These are phyloP conservation scores for Aquatica leii DNA, from an alignment of 2,888 invertebrate genomes.

Conservation along the genomic window DNA sequence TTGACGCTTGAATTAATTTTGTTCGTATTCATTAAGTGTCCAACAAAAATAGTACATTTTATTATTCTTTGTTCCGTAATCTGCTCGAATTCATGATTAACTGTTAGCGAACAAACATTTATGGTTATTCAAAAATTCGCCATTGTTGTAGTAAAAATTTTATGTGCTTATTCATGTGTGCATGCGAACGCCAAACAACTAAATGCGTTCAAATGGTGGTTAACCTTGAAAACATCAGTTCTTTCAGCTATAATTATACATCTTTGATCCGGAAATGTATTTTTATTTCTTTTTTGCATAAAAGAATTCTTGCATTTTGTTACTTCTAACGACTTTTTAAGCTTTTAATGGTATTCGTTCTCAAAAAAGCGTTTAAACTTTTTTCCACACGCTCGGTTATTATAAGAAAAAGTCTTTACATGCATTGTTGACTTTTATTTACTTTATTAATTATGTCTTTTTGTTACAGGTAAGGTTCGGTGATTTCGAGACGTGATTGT, in stretches of 20 bases:
- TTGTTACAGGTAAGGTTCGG: slow-evolving; percentile 12
- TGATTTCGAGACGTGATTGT: neutral
- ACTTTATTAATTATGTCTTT: neutral
- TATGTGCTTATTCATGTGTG: slow-evolving; percentile 17
- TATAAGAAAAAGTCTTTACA: neutral
- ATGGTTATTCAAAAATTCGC: neutral
- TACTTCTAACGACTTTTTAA: neutral
- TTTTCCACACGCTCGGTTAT: neutral
- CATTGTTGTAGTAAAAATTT: neutral
- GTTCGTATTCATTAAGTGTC: too few species aligned
- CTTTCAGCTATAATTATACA: slow-evolving; percentile 36
- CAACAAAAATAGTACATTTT: too few species aligned
- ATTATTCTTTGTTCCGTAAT: too few species aligned
- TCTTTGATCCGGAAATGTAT: slow-evolving; percentile 37
- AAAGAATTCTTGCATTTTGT: slow-evolving; percentile 15
- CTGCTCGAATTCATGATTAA: too few species aligned
- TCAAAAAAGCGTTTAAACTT: too few species aligned
- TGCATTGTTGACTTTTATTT: neutral
- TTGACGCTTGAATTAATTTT: too few species aligned
- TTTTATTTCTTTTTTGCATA: slow-evolving; percentile 29
- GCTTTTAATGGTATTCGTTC: too few species aligned
- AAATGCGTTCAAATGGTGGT: slow-evolving; percentile 41
- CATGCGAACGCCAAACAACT: slow-evolving; percentile 19
- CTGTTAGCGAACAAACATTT: too few species aligned
- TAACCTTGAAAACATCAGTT: slow-evolving; percentile 44